Evolutionary conservation across 2,888 invertebrate genomes (phyloP).

Genomic region (Dioctria rufipes): DNA sequence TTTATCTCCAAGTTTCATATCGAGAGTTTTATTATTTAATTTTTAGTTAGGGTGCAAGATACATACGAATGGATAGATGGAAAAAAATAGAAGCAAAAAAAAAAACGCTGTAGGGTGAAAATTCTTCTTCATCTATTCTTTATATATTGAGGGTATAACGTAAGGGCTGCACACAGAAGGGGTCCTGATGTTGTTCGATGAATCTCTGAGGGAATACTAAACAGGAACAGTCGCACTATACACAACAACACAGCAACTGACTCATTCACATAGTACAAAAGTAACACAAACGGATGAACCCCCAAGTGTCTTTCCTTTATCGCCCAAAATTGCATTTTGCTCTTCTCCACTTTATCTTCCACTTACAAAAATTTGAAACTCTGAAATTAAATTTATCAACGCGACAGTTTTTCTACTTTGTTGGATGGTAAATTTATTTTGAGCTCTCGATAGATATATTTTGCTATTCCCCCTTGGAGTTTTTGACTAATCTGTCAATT

Average conservation of each 20-base stretch:
- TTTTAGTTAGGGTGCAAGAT: constrained; percentile 42
- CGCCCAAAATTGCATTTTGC: constrained; percentile 49
- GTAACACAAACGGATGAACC: constrained; percentile 45
- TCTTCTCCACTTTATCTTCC: constrained; percentile 42
- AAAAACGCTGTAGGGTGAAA: constrained; percentile 33
- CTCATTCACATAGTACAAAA: constrained; percentile 18
- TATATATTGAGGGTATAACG: not conserved
- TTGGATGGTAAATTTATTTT: constrained; percentile 43
- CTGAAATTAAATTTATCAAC: constrained; percentile 47
- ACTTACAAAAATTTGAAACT: constrained; percentile 48
- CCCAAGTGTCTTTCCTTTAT: constrained; percentile 47
- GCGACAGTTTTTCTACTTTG: constrained; percentile 51
- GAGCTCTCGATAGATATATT: not conserved
- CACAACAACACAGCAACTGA: not conserved
- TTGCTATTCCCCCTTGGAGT: constrained; percentile 25
- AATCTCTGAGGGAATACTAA: constrained; percentile 51
- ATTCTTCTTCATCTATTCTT: constrained; percentile 2
- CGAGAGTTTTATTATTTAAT: constrained; percentile 51
- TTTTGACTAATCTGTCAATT: constrained; percentile 27
- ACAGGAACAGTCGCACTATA: constrained; percentile 11
- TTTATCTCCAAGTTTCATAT: constrained; percentile 50
- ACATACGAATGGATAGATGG: not conserved
- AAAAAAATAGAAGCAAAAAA: not conserved
- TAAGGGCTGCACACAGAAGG: constrained; percentile 31
- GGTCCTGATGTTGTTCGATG: constrained; percentile 33